Evolutionary conservation across 2,888 invertebrate genomes (phyloP).

Genomic region (Pollenia angustigena): DNA sequence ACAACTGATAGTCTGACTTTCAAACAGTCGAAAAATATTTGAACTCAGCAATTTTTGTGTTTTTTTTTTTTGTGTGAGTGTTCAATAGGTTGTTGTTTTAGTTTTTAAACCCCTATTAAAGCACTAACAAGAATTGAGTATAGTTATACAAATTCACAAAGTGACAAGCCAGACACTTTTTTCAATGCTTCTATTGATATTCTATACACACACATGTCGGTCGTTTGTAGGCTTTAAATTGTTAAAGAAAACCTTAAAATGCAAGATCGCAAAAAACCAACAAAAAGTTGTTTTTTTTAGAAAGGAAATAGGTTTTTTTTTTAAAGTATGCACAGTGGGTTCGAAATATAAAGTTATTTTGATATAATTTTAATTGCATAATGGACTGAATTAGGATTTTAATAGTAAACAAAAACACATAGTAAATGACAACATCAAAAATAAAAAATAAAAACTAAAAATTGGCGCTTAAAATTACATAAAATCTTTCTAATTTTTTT

Average conservation of each 20-base stretch:
- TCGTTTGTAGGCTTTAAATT: conserved; percentile 54
- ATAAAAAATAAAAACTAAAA: no score
- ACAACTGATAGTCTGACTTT: conserved; percentile 53
- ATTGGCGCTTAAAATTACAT: no score
- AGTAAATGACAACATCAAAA: no score
- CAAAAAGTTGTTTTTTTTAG: conserved; percentile 36
- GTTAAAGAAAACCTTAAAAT: conserved; percentile 64
- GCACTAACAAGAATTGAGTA: conserved; percentile 28
- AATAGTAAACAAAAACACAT: no score
- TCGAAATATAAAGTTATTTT: conserved; percentile 26
- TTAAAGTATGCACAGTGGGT: conserved; percentile 32
- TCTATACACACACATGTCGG: conserved; percentile 61
- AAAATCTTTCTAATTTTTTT: no score
- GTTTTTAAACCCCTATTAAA: conserved; percentile 49
- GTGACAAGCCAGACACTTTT: conserved; percentile 71
- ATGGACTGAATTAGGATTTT: no score
- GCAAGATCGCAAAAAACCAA: conserved; percentile 59
- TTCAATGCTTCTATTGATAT: conserved; percentile 66
- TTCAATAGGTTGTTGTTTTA: conserved; percentile 50
- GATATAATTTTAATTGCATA: no score
- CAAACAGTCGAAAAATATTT: conserved; percentile 30
- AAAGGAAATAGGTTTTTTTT: conserved; percentile 61
- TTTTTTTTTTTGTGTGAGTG: conserved; percentile 46
- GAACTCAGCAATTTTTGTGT: conserved; percentile 47
- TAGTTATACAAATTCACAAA: conserved; percentile 47